Base-by-base conservation (phyloP, 2,797 vertebrate genomes). In the Muraenolepis orangiensis region DNA sequence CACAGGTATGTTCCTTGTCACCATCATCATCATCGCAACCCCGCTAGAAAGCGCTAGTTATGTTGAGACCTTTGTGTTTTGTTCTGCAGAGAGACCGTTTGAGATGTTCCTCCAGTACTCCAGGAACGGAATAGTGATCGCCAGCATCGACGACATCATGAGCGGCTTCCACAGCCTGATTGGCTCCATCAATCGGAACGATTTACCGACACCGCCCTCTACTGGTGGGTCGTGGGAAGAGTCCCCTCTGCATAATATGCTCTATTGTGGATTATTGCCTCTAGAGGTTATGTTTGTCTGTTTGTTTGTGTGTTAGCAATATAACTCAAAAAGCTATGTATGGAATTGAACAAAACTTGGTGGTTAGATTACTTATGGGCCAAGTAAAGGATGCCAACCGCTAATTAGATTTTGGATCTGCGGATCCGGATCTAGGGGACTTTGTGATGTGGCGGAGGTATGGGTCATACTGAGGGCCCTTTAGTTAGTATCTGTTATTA, bases 101-200 rank as follows among this genome's bases (percentile, higher is more conserved):
- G 94, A 94, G 82, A 90, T 92, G 86, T 93, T 93, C 80, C 89
- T 93, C 1, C 92, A 92, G 68, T 94, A 91, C 77, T 93, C 92
- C 61, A 94, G 95, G 74, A 97, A 96, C 70, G 97, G 97, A 76
- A 95, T 99, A 73, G 94, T 98, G 69, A 95, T 97, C 71, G 95
- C 97, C 28, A 93, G 93, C 86, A 92, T 97, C 66, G 95, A 96
- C 78, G 96, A 96, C 66, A 93, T 99, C 0, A 95, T 99, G 94
- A 92, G 79, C 10, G 95, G 96, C 75, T 99, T 99, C 86, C 88
- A 92, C 88, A 95, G 84, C 85, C 94, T 99, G 0, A 93, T 98
- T 84, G 96, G 95, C 72, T 95, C 88, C 73, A 92, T 90, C 77
- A 90, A 87, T 72, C 90, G 92, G 84, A 95, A 95, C 80, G 94